phyloP scores from a whole-genome alignment of 2,888 invertebrate genomes.

The Anaspis maculata region DNA sequence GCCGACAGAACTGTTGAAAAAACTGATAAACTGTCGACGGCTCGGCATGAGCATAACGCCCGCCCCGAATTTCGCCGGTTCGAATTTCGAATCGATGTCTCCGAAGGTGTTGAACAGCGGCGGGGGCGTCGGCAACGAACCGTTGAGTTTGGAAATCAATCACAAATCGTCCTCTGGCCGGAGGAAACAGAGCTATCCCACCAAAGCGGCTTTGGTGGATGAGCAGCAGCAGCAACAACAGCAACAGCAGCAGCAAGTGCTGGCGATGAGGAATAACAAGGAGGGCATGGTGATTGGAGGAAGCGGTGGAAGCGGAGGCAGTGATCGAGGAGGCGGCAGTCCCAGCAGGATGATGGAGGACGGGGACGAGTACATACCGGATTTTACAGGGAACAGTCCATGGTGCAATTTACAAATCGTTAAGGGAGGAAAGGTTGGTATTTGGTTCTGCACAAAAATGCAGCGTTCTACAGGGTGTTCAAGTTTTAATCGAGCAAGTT shows the following conservation, averaged over 20 bases:
- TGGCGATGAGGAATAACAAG: no score
- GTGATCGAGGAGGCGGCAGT: neutral
- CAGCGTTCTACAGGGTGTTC: no score
- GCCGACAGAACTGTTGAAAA: constrained; percentile 65
- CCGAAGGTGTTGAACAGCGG: constrained; percentile 11
- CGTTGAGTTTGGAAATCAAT: constrained; percentile 14
- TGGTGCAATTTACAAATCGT: constrained; percentile 40
- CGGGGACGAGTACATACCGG: constrained; percentile 30
- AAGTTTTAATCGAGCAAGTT: no score
- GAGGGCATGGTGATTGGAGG: no score
- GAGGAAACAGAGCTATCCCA: constrained; percentile 75
- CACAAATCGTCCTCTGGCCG: constrained; percentile 49
- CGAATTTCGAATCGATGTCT: no score
- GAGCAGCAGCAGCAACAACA: constrained; percentile 11
- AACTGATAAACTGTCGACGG: constrained; percentile 69
- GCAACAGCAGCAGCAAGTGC: neutral
- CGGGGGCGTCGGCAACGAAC: constrained; percentile 6
- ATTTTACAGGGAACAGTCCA: constrained; percentile 39
- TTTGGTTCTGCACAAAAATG: no score
- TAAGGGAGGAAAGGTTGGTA: constrained; percentile 30
- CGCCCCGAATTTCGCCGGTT: constrained; percentile 28
- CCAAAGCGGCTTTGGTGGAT: constrained; percentile 46
- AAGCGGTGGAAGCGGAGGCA: no score
- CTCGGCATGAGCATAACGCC: constrained; percentile 59
- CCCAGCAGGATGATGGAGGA: constrained; percentile 14